Evolutionary conservation across 2,888 invertebrate species (phyloP).

Genomic region (Oligia strigilis): DNA sequence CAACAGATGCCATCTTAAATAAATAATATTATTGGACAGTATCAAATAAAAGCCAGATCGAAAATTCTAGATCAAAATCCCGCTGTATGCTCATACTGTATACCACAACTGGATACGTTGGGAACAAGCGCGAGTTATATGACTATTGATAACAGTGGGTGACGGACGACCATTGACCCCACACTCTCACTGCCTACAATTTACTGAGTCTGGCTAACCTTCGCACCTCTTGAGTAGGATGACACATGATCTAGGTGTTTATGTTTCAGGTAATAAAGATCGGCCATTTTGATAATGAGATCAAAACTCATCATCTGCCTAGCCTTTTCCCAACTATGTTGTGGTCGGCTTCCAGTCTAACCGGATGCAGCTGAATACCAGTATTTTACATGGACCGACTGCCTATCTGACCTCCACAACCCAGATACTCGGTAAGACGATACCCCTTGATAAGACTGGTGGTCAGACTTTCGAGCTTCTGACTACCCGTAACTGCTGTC

Average conservation of each 20-base stretch:
- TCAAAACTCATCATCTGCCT: not conserved
- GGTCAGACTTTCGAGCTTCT: too few species aligned
- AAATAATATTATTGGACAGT: not conserved
- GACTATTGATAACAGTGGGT: slow-evolving; percentile 83
- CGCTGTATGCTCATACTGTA: slow-evolving; percentile 54
- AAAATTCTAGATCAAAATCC: slow-evolving; percentile 16
- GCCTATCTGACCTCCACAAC: too few species aligned
- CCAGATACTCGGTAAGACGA: too few species aligned
- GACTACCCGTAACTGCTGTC: too few species aligned
- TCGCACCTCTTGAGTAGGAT: slow-evolving; percentile 29
- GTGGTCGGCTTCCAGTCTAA: not conserved
- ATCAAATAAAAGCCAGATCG: too few species aligned
- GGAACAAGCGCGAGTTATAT: slow-evolving; percentile 79
- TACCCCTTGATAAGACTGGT: too few species aligned
- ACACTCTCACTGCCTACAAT: slow-evolving; percentile 52
- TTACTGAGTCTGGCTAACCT: slow-evolving; percentile 35
- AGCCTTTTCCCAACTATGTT: not conserved
- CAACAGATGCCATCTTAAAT: too few species aligned
- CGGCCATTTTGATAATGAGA: not conserved
- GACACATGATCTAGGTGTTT: slow-evolving; percentile 1
- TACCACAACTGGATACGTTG: slow-evolving; percentile 61
- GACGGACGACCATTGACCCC: slow-evolving; percentile 82
- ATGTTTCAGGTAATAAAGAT: not conserved
- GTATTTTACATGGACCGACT: not conserved
- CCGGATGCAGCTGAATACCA: not conserved